These are phyloP conservation scores for Nemoura dubitans DNA, from an alignment of 2,888 invertebrate genomes.

Conservation along the genomic window DNA sequence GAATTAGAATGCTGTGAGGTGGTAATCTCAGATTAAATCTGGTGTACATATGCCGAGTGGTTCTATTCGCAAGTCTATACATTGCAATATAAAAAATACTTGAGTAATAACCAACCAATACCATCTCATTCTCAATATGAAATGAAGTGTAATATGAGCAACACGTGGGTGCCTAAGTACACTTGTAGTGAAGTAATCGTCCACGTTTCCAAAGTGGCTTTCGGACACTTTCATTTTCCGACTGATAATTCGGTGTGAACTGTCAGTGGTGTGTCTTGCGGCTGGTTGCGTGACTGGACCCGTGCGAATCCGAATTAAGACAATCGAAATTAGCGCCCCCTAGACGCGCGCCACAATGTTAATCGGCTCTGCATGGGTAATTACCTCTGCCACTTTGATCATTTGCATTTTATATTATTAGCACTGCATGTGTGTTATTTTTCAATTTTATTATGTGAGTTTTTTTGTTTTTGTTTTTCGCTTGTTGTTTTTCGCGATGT, in stretches of 20 bases:
- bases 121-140: too few species aligned
- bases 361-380: background rate
- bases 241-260: background rate
- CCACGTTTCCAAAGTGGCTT: too few species aligned
- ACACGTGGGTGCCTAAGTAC: too few species aligned
- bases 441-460: background rate
- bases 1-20: too few species aligned
- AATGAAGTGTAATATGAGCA: too few species aligned
- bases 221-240: background rate
- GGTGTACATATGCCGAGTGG: too few species aligned
- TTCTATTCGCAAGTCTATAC: too few species aligned
- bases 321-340: background rate
- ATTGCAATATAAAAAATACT: too few species aligned
- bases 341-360: background rate
- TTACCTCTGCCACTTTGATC: background rate
- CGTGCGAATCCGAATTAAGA: background rate
- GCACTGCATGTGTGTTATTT: background rate
- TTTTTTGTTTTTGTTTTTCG: background rate
- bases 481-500: background rate
- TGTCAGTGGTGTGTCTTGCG: background rate
- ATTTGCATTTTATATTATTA: background rate
- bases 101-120: too few species aligned
- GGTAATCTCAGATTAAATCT: too few species aligned
- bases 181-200: too few species aligned
- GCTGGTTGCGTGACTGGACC: background rate